Evolutionary conservation across 2,888 invertebrate genomes (phyloP).

Genomic region (Drosophila macrospina): DNA sequence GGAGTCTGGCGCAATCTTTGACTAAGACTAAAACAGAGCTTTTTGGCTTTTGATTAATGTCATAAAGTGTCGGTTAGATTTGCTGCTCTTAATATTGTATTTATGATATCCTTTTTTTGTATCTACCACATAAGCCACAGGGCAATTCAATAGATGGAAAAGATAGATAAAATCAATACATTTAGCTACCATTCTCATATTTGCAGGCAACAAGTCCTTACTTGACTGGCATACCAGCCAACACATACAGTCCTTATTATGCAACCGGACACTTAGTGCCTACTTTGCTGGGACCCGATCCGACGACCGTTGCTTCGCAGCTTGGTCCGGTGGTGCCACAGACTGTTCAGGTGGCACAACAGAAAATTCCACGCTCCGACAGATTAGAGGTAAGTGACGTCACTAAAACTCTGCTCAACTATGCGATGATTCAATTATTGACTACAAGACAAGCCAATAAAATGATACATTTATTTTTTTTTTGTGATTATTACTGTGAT

Average conservation of each 20-base stretch:
- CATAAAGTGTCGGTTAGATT: too few relatives aligned
- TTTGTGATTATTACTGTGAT: conserved; percentile 43
- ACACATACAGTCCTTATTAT: conserved; percentile 96
- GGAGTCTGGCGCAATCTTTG: neutral
- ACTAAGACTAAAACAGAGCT: too few relatives aligned
- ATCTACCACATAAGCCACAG: too few relatives aligned
- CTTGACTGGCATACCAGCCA: conserved; percentile 95
- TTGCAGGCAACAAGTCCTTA: conserved; percentile 95
- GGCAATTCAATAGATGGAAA: too few relatives aligned
- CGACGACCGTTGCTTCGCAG: conserved; percentile 91
- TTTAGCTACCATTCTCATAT: too few relatives aligned
- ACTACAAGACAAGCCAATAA: conserved; percentile 50
- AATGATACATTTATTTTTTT: conserved; percentile 43
- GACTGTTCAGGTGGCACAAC: conserved; percentile 94
- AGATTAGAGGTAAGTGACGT: conserved; percentile 94
- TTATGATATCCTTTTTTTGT: too few relatives aligned
- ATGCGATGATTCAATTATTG: conserved; percentile 42
- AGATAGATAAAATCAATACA: too few relatives aligned
- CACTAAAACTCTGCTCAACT: conserved; percentile 17
- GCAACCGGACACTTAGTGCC: conserved; percentile 95
- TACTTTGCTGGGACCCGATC: conserved; percentile 95
- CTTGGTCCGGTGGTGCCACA: conserved; percentile 92
- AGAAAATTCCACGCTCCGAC: conserved; percentile 97
- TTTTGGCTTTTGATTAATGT: too few relatives aligned
- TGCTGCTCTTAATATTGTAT: too few relatives aligned